Evolutionary conservation across 2,797 vertebrate genomes (phyloP).

Genomic region (Helarctos malayanus): DNA sequence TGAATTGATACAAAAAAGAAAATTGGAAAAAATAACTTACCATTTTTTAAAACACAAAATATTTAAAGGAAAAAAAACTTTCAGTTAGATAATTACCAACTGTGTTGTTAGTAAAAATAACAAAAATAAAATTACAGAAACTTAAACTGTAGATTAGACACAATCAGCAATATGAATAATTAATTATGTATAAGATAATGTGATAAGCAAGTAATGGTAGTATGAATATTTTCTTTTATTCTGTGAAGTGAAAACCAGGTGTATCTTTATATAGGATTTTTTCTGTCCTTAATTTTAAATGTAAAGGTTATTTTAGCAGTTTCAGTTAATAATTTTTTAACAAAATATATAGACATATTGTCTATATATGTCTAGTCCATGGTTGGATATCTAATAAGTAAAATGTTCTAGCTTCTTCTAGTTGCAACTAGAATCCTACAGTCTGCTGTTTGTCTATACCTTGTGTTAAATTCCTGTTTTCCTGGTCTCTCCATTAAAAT

Average conservation of each 20-base stretch:
- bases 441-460: not conserved
- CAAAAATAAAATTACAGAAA: not conserved
- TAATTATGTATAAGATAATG: not conserved
- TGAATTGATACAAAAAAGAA: not conserved
- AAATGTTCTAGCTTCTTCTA: not conserved
- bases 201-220: not conserved
- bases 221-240: not conserved
- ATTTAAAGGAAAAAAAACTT: not conserved
- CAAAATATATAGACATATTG: not conserved
- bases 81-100: not conserved
- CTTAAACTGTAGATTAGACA: not conserved
- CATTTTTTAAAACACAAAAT: slow-evolving; percentile 13
- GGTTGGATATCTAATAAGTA: not conserved
- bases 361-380: not conserved
- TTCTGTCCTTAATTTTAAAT: not conserved
- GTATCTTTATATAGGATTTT: not conserved
- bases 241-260: not conserved
- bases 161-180: not conserved
- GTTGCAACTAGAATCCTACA: not conserved
- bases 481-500: not conserved
- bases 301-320: not conserved
- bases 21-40: not conserved
- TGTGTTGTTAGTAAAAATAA: slow-evolving; percentile 25
- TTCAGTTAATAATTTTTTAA: not conserved
- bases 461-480: not conserved